A percentile compares a stretch with the other conserved stretches of the same genome.
These are phyloP conservation scores for Pelodytes ibericus DNA, from an alignment of 2,797 vertebrate genomes.

Conservation along the genomic window DNA sequence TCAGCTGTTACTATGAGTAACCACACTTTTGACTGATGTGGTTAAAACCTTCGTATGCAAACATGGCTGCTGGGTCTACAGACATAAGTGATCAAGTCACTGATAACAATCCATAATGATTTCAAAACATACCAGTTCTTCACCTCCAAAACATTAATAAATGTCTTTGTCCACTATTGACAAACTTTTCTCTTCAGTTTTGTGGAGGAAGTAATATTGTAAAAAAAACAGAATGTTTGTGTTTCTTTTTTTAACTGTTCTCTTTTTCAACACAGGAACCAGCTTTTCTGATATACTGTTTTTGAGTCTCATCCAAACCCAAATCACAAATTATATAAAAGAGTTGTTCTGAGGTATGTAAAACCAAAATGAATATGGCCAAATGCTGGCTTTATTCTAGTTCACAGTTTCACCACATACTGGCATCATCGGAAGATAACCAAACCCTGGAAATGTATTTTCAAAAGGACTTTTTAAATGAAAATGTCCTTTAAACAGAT, in stretches of 20 bases:
- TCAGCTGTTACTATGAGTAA: too few species aligned
- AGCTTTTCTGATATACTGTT: constrained; percentile 25
- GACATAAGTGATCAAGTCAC: too few species aligned
- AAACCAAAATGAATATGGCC: constrained; percentile 38
- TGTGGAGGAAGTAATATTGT: background rate
- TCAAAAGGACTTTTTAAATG: too few species aligned
- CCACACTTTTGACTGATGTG: too few species aligned
- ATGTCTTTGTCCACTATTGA: too few species aligned
- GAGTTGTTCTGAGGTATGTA: constrained; percentile 25
- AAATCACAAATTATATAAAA: constrained; percentile 36
- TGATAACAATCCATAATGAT: too few species aligned
- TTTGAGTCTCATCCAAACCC: constrained; percentile 33
- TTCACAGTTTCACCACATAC: constrained; percentile 45
- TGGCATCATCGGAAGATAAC: constrained; percentile 15
- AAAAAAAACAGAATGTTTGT: constrained; percentile 34
- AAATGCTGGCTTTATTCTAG: constrained; percentile 23
- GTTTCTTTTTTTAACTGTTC: constrained; percentile 34
- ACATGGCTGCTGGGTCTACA: too few species aligned
- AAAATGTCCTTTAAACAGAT: too few species aligned
- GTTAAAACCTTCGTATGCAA: too few species aligned
- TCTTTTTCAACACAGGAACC: constrained; percentile 42
- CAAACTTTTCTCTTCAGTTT: constrained; percentile 3
- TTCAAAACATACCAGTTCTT: too few species aligned
- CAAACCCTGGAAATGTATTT: background rate
- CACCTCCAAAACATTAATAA: too few species aligned